phyloP scores from a whole-genome alignment of 92 coral and sea anemone genomes.

The Paramuricea clavata region DNA sequence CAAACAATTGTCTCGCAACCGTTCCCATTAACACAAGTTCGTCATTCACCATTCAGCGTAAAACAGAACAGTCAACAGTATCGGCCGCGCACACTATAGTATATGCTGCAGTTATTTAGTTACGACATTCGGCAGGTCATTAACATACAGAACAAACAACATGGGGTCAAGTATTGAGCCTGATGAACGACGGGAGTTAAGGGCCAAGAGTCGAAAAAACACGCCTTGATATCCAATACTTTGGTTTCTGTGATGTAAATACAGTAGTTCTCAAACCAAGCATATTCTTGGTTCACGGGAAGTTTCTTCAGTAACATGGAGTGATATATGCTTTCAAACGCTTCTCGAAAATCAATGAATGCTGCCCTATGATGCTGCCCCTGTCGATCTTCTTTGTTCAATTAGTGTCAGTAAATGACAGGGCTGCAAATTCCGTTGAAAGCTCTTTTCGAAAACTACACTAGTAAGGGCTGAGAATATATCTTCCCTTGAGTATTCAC shows the following conservation, averaged over 20 bases:
- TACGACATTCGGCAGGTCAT: constrained; percentile 31
- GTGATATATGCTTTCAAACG: constrained; percentile 66
- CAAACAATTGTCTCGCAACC: constrained; percentile 25
- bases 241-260: constrained; percentile 31
- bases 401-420: constrained; percentile 34
- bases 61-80: constrained; percentile 43
- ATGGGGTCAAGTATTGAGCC: constrained; percentile 53
- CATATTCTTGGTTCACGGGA: constrained; percentile 8
- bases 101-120: not conserved
- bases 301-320: constrained; percentile 51
- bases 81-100: constrained; percentile 54
- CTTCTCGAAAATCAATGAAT: constrained; percentile 67
- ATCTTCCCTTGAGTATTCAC: constrained; percentile 51
- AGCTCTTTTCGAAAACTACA: constrained; percentile 71
- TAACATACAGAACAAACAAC: no score
- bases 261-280: constrained; percentile 63
- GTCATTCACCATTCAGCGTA: constrained; percentile 1
- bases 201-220: constrained; percentile 20
- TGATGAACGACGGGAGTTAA: constrained; percentile 46
- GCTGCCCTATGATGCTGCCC: constrained; percentile 29
- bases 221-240: constrained; percentile 56
- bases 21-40: not conserved
- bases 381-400: constrained; percentile 31
- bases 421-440: constrained; percentile 60
- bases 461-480: constrained; percentile 64